phyloP scores from a whole-genome alignment of 2,888 invertebrate genomes.

The Anthophora plumipes region DNA sequence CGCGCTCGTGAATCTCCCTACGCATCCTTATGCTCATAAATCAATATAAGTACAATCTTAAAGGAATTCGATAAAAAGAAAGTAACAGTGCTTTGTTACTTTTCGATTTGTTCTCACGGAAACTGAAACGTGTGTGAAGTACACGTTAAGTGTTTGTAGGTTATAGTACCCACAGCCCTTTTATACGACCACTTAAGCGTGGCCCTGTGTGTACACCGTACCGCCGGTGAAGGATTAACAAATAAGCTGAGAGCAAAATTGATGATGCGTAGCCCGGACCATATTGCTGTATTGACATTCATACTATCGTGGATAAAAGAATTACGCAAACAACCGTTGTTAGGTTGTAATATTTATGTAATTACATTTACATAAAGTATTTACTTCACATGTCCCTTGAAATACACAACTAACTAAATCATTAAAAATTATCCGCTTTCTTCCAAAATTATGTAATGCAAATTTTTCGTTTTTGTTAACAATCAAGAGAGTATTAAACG shows the following conservation, averaged over 20 bases:
- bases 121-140: background rate
- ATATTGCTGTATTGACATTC: constrained; percentile 39
- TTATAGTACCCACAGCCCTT: background rate
- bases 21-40: background rate
- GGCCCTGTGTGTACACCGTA: constrained; percentile 16
- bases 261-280: constrained; percentile 54
- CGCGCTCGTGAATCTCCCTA: constrained; percentile 4
- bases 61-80: background rate
- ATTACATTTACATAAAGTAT: too few species aligned
- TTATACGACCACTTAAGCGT: background rate
- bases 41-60: background rate
- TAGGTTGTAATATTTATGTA: too few species aligned
- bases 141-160: background rate
- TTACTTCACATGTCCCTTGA: too few species aligned
- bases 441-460: too few species aligned
- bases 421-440: too few species aligned
- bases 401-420: too few species aligned
- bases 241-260: constrained; percentile 56
- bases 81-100: background rate
- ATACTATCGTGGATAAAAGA: too few species aligned
- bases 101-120: background rate
- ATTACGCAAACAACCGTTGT: too few species aligned
- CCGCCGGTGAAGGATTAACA: constrained; percentile 54
- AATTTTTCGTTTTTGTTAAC: too few species aligned
- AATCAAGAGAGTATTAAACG: too few species aligned